Evolutionary conservation across 1,140 invertebrate genomes (phyloP), one percentile per base, ranked within the genome.

Genomic region (Venturia canescens): DNA sequence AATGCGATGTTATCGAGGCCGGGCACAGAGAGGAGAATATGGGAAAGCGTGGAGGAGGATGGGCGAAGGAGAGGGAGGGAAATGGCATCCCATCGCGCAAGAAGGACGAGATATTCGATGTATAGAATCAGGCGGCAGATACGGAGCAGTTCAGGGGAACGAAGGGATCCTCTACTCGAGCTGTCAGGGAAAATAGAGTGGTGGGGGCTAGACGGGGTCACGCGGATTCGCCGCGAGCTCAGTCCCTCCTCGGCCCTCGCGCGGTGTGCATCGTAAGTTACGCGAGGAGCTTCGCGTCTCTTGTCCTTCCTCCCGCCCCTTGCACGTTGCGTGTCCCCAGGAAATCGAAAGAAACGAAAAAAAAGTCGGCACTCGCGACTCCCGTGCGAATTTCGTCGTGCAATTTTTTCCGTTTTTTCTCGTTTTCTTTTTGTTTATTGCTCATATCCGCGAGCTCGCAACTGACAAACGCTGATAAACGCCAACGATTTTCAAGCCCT

Each of bases 151-250:
- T 57, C 2, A 57, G 53, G 53, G 53, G 53, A 57, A 57, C 53
- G 53, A 57, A 57, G 53, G 53, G 53, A 57, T 23, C 21, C 53
- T 57, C 18, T 18, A 18, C 53, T 18, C 18, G n/a, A 57, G 53
- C 53, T 57, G 53, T 44, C 67, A 71, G 31, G 15, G 79, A 63
- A 44, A 67, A 38, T 72, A 71, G 53, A 13, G 38, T 21, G 57
- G 60, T 2, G 71, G 48, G 70, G 79, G 50, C 57, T 66, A 38
- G 79, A 71, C 48, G 79, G 79, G 79, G 79, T 80, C 71, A 80
- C 57, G 69, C 78, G 66, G 67, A n/a, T 72, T 34, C 78, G 78
- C n/a, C 60, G 29, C 79, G 48, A 66, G 38, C 69, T 80, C 79
- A 80, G 79, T 80, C 31, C 31, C 31, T 72, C 60, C 79, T 80